Base-by-base conservation (phyloP, 2,113 vertebrate genomes). In the Paedocypris sp. region DNA sequence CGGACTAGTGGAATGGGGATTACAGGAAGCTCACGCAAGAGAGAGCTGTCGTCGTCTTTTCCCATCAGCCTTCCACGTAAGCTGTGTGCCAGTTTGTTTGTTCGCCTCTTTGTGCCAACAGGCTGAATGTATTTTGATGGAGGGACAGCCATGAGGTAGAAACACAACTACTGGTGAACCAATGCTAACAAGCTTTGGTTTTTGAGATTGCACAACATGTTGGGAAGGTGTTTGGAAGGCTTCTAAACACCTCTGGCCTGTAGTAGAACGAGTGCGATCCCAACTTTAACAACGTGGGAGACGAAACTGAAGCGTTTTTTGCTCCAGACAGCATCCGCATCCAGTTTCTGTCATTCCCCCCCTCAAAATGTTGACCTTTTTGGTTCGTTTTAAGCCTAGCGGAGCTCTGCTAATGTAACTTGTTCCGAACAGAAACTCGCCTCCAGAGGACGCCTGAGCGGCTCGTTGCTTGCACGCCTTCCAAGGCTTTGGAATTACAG, bases 1-100 rank as follows among this genome's bases (percentile, higher is more conserved):
- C 36, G 80, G 82, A 76, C 76, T 74, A 72, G 70, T 75, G 76
- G 72, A 66, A 73, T 53, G 69, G 70, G 80, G 82, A 82, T 84
- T 85, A 84, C 67, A 52, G 72, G 64, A 48, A 73, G 76, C 77
- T 72, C 69, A 47, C 22, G 65, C 69, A 69, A 77, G 52, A 77
- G 74, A 76, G 74, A 80, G 76, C 80, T 75, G n/a, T n/a, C 72
- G 25, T 6, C 50, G 42, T 29, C 28, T 35, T 28, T 58, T 39
- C 23, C 42, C 31, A 60, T 64, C 56, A 69, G 48, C 62, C 36
- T 20, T 43, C 33, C 56, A 29, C 28, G 28, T 42, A 49, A 48
- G 45, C 52, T 58, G 39, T 29, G 22, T 43, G 49, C 16, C 23
- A 32, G 61, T 62, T 68, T 68, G 61, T 65, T 61, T 62, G 50